phyloP scores from a whole-genome alignment of 2,797 vertebrate genomes.

The Halcyon chelicuti region DNA sequence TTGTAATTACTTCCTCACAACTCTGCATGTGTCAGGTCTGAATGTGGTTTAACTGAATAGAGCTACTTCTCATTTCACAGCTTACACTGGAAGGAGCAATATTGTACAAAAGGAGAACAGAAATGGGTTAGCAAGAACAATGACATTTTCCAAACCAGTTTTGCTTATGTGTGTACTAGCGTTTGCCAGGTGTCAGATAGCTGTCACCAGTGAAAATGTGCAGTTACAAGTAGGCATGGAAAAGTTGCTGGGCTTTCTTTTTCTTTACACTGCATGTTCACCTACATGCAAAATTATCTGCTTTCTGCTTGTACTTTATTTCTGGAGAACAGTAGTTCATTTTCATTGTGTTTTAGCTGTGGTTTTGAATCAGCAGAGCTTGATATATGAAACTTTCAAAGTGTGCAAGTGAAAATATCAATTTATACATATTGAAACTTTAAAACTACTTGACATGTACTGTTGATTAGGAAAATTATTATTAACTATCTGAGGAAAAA shows the following conservation, averaged over 20 bases:
- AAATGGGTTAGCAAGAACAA: neutral
- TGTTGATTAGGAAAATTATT: neutral
- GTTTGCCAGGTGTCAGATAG: neutral
- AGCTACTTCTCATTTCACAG: constrained; percentile 17
- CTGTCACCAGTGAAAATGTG: neutral
- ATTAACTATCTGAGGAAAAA: neutral
- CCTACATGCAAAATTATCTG: neutral
- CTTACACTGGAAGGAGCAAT: neutral
- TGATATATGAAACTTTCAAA: neutral
- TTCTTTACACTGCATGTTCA: neutral
- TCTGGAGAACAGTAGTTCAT: neutral
- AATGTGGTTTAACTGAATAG: constrained; percentile 1
- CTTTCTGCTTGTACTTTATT: neutral
- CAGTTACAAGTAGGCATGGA: neutral
- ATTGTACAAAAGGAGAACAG: neutral
- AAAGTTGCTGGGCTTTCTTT: neutral
- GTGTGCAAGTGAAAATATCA: neutral
- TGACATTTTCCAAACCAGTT: neutral
- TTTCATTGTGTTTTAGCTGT: neutral
- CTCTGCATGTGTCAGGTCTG: neutral
- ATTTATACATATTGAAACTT: neutral
- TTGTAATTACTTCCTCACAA: neutral
- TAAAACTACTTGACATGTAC: neutral
- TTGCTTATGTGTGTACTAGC: neutral
- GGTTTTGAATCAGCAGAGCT: neutral